Percentiles rank a stretch among this genome's conserved stretches.
Evolutionary conservation across 2,888 invertebrate species (phyloP).

Genomic region (Meteorus colon): DNA sequence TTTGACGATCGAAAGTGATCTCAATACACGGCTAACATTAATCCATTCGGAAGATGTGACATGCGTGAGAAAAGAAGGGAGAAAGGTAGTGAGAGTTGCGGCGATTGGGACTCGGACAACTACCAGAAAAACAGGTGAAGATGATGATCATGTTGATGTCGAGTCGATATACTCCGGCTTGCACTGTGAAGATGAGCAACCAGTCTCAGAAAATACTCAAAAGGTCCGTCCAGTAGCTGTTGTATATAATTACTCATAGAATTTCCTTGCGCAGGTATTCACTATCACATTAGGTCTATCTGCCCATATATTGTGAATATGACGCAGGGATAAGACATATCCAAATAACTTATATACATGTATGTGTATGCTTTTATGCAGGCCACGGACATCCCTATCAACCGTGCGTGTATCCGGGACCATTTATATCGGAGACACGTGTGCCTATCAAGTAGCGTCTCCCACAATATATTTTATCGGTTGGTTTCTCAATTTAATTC

Average conservation of each 20-base stretch:
- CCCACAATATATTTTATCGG: constrained; percentile 19
- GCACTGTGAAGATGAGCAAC: not conserved
- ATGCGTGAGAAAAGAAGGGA: constrained; percentile 24
- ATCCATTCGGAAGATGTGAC: not conserved
- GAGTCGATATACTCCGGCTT: not conserved
- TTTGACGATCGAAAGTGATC: constrained; percentile 49
- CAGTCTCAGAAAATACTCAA: constrained; percentile 3
- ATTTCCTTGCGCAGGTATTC: not conserved
- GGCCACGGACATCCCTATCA: constrained; percentile 37
- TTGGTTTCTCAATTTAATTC: not conserved
- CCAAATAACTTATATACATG: constrained; percentile 20
- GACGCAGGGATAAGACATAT: not conserved
- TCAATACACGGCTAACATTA: constrained; percentile 48
- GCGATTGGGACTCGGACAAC: not conserved
- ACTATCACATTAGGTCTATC: constrained; percentile 11
- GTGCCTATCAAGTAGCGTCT: constrained; percentile 20
- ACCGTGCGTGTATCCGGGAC: constrained; percentile 37
- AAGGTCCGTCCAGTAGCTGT: constrained; percentile 8
- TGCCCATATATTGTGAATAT: not conserved
- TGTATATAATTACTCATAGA: not conserved
- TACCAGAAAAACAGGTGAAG: not conserved
- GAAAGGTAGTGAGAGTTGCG: constrained; percentile 34
- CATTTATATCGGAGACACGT: constrained; percentile 38
- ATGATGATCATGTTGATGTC: constrained; percentile 22
- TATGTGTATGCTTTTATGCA: constrained; percentile 29